phyloP scores from a whole-genome alignment of 30 jellyfish, hydroid and myxozoan genomes.

The Cassiopea xamachana region DNA sequence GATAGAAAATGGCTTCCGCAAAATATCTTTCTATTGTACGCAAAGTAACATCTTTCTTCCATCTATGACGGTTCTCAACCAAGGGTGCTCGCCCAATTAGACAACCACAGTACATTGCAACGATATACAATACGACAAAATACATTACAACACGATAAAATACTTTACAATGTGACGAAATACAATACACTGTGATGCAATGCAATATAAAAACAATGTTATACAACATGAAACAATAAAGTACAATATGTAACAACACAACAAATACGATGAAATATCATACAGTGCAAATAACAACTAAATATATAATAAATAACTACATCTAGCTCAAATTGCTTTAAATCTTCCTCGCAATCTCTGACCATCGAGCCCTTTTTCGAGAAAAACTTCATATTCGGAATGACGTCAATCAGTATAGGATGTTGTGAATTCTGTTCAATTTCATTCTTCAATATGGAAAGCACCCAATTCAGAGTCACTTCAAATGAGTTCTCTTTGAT shows the following conservation, averaged over 20 bases:
- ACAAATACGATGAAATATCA: no score
- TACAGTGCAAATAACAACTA: no score
- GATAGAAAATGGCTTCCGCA: no score
- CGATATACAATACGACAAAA: no score
- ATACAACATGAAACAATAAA: neutral
- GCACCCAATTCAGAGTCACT: slow-evolving; percentile 83
- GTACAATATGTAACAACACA: no score
- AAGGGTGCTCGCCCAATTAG: no score
- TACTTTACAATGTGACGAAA: neutral
- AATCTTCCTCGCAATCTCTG: slow-evolving; percentile 75
- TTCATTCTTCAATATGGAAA: slow-evolving; percentile 75
- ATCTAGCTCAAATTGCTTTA: slow-evolving; percentile 78
- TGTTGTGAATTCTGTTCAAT: slow-evolving; percentile 53
- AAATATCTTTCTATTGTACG: no score
- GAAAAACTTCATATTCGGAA: slow-evolving; percentile 88
- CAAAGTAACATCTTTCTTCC: no score
- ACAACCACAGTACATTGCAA: no score
- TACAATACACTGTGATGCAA: neutral
- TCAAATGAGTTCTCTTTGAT: slow-evolving; percentile 72
- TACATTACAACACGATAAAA: neutral
- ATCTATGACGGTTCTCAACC: no score
- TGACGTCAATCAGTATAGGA: slow-evolving; percentile 84
- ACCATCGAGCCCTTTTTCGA: slow-evolving; percentile 61
- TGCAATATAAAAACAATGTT: neutral
- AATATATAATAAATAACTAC: slow-evolving; percentile 11